Evolutionary conservation across 2,113 vertebrate genomes (phyloP).

Genomic region (Leptosomus discolor): DNA sequence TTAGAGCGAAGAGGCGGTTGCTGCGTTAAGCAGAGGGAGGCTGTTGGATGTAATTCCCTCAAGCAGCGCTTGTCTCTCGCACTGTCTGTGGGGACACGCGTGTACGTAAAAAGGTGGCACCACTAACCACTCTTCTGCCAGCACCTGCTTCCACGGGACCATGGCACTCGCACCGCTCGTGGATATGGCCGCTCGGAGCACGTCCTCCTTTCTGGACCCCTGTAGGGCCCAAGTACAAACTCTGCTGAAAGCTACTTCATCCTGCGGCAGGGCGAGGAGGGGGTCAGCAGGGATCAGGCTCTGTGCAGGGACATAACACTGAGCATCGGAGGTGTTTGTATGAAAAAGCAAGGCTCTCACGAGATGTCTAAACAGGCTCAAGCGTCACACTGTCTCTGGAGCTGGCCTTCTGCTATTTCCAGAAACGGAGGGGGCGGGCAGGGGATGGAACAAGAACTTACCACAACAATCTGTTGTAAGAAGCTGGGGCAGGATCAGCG

Average conservation of each 20-base stretch:
- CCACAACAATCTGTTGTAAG: not conserved
- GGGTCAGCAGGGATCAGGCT: not conserved
- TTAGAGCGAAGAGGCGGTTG: not conserved
- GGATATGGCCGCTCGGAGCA: not conserved
- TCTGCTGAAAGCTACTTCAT: not conserved
- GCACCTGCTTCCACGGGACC: not conserved
- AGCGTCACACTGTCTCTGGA: not conserved
- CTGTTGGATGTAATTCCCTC: not conserved
- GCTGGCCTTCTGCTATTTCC: not conserved
- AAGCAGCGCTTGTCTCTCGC: not conserved
- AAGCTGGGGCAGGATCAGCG: not conserved
- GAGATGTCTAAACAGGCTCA: not conserved
- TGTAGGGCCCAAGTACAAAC: not conserved
- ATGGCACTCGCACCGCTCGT: accelerated
- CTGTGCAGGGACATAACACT: not conserved
- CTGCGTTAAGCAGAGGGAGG: not conserved
- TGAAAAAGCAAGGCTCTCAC: not conserved
- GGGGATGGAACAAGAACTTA: not conserved
- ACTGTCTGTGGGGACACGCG: not conserved
- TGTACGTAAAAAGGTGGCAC: not conserved
- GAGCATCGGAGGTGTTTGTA: not conserved
- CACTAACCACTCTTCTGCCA: not conserved
- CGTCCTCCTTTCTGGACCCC: not conserved
- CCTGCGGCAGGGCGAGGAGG: not conserved
- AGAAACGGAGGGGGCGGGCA: not conserved